Conservation (phyloP, 2,113 vertebrate species). For the Gallinago media region DNA sequence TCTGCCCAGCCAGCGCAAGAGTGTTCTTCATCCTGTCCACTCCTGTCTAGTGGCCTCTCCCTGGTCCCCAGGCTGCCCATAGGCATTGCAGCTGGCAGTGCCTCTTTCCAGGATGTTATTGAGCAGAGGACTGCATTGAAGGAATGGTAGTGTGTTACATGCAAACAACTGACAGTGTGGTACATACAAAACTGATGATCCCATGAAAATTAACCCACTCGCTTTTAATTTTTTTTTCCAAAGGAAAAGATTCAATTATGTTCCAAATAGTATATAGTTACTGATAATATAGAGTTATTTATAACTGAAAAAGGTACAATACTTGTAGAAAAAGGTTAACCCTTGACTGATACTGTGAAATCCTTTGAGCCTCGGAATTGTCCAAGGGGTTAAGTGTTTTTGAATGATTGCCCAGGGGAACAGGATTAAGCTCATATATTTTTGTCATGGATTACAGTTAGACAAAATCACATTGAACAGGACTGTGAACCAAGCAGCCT, state of each 20-base stretch:
- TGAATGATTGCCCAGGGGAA: background rate
- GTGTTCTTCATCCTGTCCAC: background rate
- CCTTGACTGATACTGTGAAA: background rate
- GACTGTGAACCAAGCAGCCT: background rate
- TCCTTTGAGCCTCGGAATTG: background rate
- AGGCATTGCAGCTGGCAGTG: background rate
- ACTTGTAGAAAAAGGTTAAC: background rate
- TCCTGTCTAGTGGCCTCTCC: accelerated
- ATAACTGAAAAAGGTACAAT: background rate
- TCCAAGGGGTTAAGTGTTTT: background rate
- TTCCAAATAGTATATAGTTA: background rate
- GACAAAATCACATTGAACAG: slow-evolving; percentile 16
- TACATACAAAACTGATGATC: background rate
- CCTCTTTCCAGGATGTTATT: background rate
- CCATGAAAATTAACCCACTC: background rate
- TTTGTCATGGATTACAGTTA: slow-evolving; percentile 26
- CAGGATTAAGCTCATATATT: slow-evolving; percentile 29
- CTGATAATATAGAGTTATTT: background rate
- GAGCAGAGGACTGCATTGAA: background rate
- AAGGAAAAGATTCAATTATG: background rate
- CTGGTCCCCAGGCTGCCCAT: background rate
- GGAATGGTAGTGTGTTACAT: background rate
- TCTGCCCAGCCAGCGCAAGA: background rate
- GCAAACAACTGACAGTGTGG: background rate
- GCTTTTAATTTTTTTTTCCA: background rate